Percentiles rank a stretch among this genome's conserved stretches.
phyloP scores from a whole-genome alignment of 2,888 invertebrate species.

The Tinea pellionella region DNA sequence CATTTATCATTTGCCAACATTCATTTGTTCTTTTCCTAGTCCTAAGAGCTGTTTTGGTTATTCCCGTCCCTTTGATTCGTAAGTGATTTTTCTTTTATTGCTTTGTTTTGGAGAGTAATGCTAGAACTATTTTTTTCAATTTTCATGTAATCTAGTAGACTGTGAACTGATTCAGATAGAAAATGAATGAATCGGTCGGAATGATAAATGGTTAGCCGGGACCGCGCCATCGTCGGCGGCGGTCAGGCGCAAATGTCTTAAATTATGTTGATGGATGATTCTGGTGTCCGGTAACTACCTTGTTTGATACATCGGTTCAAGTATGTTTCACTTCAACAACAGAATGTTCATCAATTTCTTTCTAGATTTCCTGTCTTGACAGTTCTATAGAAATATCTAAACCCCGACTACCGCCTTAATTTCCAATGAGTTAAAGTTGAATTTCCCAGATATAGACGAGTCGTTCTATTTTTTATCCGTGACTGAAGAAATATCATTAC shows the following conservation, averaged over 20 bases:
- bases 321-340: constrained; percentile 10
- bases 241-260: constrained; percentile 11
- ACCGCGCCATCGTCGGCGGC: neutral
- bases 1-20: constrained; percentile 20
- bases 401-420: neutral
- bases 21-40: neutral
- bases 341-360: constrained; percentile 9
- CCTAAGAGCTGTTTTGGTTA: constrained; percentile 4
- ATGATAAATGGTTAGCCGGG: constrained; percentile 7
- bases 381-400: neutral
- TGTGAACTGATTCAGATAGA: constrained; percentile 11
- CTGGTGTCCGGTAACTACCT: constrained; percentile 11
- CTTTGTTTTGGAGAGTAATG: constrained; percentile 3
- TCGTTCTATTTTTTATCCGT: constrained; percentile 1
- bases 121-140: constrained; percentile 1
- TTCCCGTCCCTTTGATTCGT: constrained; percentile 5
- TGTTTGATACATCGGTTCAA: constrained; percentile 11
- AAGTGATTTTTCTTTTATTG: constrained; percentile 8
- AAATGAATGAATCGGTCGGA: constrained; percentile 6
- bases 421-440: neutral
- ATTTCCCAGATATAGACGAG: neutral
- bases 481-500: constrained; percentile 11
- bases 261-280: constrained; percentile 9
- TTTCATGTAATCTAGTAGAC: constrained; percentile 4
- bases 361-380: neutral